Evolutionary conservation across 2,113 vertebrate genomes (phyloP).

Genomic region (Meleagris gallopavo): DNA sequence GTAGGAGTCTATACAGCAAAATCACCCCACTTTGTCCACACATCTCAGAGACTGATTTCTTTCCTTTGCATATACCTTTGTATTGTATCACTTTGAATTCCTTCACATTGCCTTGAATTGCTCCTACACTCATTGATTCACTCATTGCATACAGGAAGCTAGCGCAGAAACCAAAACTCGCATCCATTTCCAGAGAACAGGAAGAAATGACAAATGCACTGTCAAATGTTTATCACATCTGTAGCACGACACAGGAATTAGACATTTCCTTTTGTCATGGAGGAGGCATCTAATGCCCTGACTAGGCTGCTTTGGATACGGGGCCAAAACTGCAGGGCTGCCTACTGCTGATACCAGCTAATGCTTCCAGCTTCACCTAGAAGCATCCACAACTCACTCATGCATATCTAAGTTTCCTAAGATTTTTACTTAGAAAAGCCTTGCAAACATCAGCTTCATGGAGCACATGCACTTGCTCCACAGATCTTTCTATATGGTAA

Average conservation of each 20-base stretch:
- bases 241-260: not conserved
- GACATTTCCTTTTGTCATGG: not conserved
- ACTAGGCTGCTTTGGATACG: not conserved
- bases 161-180: not conserved
- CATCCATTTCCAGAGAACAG: not conserved
- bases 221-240: not conserved
- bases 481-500: not conserved
- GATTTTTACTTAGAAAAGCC: not conserved
- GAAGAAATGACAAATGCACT: not conserved
- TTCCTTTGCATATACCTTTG: not conserved
- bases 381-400: not conserved
- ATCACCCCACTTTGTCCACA: not conserved
- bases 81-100: not conserved
- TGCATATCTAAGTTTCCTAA: not conserved
- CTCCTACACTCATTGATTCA: not conserved
- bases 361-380: not conserved
- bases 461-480: not conserved
- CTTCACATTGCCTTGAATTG: not conserved
- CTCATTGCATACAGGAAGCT: not conserved
- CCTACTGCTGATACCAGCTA: not conserved
- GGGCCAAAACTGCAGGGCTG: not conserved
- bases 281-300: not conserved
- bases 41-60: not conserved
- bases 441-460: not conserved
- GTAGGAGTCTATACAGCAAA: not conserved